A percentile compares a stretch with the other conserved stretches of the same genome.
phyloP scores from a whole-genome alignment of 2,113 vertebrate genomes.

The Gasterosteus nipponicus region DNA sequence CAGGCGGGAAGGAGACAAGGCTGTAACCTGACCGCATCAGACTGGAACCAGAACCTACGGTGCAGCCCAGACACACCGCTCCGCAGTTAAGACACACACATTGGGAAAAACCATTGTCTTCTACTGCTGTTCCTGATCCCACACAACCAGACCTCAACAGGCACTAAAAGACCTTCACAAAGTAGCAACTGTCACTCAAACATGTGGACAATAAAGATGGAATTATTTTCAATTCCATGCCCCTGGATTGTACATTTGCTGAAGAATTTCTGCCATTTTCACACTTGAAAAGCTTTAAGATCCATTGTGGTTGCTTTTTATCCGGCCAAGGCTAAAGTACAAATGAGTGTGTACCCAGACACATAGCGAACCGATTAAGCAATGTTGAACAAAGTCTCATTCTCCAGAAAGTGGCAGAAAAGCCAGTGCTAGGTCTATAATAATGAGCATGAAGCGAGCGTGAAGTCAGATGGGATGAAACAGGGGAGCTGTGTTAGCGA shows the following conservation, averaged over 20 bases:
- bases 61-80: slow-evolving; percentile 56
- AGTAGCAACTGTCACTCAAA: slow-evolving; percentile 42
- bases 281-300: slow-evolving; percentile 63
- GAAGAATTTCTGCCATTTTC: slow-evolving; percentile 34
- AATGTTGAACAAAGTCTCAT: slow-evolving; percentile 67
- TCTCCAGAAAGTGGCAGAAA: slow-evolving; percentile 46
- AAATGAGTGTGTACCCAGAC: slow-evolving; percentile 63
- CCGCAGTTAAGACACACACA: slow-evolving; percentile 65
- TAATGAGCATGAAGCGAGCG: slow-evolving; percentile 69
- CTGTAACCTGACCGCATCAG: slow-evolving; percentile 72
- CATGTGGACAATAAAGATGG: slow-evolving; percentile 23
- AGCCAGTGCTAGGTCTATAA: slow-evolving; percentile 54
- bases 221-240: slow-evolving; percentile 46
- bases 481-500: slow-evolving; percentile 63
- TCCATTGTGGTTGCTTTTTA: slow-evolving; percentile 45
- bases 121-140: slow-evolving; percentile 47
- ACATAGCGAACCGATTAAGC: slow-evolving; percentile 68
- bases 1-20: slow-evolving; percentile 54
- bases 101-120: slow-evolving; percentile 64
- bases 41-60: slow-evolving; percentile 67
- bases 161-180: slow-evolving; percentile 32
- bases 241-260: slow-evolving; percentile 46
- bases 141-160: slow-evolving; percentile 50
- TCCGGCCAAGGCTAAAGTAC: slow-evolving; percentile 60
- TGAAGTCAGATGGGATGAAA: slow-evolving; percentile 68